Conservation (phyloP, 2,113 vertebrate genomes). For the Gobiocypris rarus region DNA sequence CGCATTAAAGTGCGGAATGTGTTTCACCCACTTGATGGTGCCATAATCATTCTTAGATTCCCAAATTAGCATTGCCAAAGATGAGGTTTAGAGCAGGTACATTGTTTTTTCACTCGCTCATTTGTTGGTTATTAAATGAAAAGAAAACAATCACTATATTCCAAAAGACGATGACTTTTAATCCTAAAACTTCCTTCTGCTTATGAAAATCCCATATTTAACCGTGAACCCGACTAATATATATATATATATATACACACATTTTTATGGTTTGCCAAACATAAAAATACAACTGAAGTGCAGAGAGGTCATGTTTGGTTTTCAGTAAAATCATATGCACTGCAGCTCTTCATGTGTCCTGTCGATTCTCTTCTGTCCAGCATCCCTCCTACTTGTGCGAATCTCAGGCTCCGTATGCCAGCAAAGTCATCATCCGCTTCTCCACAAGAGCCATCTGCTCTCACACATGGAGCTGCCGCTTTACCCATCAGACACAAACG, state of each 20-base stretch:
- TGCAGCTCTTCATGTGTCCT: background rate
- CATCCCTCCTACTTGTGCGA: conserved; percentile 22
- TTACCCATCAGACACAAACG: background rate
- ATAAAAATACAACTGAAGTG: background rate
- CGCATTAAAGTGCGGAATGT: background rate
- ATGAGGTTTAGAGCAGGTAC: background rate
- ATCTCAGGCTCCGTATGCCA: conserved; percentile 33
- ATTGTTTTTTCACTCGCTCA: background rate
- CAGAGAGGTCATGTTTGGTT: background rate
- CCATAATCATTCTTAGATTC: background rate
- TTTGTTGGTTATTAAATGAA: background rate
- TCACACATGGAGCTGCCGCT: conserved; percentile 19
- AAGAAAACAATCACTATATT: background rate
- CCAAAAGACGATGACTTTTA: background rate
- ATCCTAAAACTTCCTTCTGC: background rate
- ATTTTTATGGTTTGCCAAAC: too few relatives aligned
- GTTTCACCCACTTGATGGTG: conserved; percentile 65
- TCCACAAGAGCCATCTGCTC: conserved; percentile 45
- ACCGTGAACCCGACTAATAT: too few relatives aligned
- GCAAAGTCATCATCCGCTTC: conserved; percentile 23
- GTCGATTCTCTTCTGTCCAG: conserved; percentile 13
- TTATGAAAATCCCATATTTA: background rate
- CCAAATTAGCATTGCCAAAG: conserved; percentile 18
- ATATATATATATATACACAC: too few relatives aligned
- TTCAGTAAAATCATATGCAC: background rate